phyloP scores from a whole-genome alignment of 1,140 invertebrate genomes.

The Meloidogyne floridensis region DNA sequence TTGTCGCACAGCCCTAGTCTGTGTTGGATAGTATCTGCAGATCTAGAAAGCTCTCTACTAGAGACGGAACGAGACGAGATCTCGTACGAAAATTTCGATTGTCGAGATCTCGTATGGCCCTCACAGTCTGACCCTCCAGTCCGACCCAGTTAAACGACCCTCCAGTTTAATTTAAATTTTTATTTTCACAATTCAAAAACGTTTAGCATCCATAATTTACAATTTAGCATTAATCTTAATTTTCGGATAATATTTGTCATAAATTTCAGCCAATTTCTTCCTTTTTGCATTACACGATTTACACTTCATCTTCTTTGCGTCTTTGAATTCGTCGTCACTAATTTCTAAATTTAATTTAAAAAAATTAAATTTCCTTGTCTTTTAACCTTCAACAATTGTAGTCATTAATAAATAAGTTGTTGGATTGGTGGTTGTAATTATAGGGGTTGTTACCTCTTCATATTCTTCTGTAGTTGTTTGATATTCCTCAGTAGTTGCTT shows the following conservation, averaged over 20 bases:
- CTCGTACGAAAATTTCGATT: too few species aligned
- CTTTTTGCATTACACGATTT: slow-evolving; percentile 30
- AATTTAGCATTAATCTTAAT: not conserved
- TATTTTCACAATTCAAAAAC: too few species aligned
- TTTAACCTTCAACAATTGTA: not conserved
- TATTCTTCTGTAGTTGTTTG: not conserved
- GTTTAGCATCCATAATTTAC: too few species aligned
- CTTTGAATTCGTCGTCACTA: slow-evolving; percentile 31
- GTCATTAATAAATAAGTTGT: not conserved
- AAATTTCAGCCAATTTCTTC: slow-evolving; percentile 28
- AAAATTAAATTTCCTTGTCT: not conserved
- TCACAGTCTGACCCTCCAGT: too few species aligned
- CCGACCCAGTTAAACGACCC: too few species aligned
- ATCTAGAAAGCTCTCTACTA: too few species aligned
- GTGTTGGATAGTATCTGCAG: too few species aligned
- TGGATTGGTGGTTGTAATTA: not conserved
- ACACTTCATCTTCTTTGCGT: slow-evolving; percentile 31
- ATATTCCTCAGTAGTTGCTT: not conserved
- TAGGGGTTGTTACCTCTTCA: not conserved
- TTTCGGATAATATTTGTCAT: slow-evolving; percentile 37
- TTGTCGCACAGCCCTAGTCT: too few species aligned
- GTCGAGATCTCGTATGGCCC: too few species aligned
- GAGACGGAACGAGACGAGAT: too few species aligned
- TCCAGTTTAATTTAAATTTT: too few species aligned
- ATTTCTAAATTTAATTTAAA: slow-evolving; percentile 8